phyloP scores from a whole-genome alignment of 23 tunicate genomes.

The Trididemnum clinides region DNA sequence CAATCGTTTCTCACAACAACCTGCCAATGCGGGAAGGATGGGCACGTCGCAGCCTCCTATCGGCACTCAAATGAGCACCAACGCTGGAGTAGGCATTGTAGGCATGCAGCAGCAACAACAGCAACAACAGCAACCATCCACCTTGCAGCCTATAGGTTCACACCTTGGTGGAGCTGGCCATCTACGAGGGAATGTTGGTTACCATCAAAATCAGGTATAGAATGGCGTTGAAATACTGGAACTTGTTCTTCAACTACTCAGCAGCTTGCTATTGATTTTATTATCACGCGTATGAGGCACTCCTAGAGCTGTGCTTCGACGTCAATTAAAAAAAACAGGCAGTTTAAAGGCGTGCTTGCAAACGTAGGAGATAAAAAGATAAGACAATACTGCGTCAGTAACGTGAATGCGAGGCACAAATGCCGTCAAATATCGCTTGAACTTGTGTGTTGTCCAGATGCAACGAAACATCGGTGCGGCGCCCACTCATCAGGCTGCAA shows the following conservation, averaged over 20 bases:
- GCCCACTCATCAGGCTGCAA: background rate
- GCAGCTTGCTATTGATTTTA: too few species aligned
- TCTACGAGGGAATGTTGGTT: conserved; percentile 27
- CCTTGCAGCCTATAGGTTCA: conserved; percentile 60
- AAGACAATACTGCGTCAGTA: too few species aligned
- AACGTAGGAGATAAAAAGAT: too few species aligned
- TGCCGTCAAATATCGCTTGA: too few species aligned
- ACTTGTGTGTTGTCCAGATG: conserved; percentile 21
- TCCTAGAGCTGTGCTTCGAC: too few species aligned
- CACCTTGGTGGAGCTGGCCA: conserved; percentile 71
- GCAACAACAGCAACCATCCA: conserved; percentile 27
- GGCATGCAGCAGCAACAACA: conserved; percentile 61
- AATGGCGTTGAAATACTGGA: too few species aligned
- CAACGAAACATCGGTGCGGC: conserved; percentile 5
- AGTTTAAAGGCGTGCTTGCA: too few species aligned
- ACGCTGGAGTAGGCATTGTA: conserved; percentile 41
- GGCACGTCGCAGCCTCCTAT: conserved; percentile 64
- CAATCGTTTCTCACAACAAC: conserved; percentile 33
- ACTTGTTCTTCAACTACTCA: too few species aligned
- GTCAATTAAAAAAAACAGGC: too few species aligned
- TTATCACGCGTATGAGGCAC: too few species aligned
- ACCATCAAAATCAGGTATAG: conserved; percentile 42
- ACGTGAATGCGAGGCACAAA: too few species aligned
- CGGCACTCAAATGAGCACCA: conserved; percentile 65
- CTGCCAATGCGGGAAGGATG: background rate